A percentile compares a stretch with the other conserved stretches of the same genome.
phyloP scores from a whole-genome alignment of 2,888 invertebrate genomes.

The Elmis aenea region DNA sequence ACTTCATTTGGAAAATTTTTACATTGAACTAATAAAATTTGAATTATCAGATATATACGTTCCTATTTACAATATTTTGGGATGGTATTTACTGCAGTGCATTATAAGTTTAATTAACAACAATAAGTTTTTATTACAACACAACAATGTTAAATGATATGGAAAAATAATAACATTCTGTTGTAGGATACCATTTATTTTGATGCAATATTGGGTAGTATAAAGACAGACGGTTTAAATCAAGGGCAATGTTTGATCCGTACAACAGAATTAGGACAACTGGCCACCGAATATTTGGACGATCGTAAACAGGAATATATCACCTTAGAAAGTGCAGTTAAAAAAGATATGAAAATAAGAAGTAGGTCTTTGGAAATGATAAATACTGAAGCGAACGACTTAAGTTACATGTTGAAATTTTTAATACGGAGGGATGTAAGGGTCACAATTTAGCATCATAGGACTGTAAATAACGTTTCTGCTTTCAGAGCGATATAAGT shows the following conservation, averaged over 20 bases:
- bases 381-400: neutral
- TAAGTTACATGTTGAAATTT: constrained; percentile 38
- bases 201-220: constrained; percentile 55
- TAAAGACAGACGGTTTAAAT: constrained; percentile 54
- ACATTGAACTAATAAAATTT: too few relatives aligned
- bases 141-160: too few relatives aligned
- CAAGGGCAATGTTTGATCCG: constrained; percentile 60
- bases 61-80: too few relatives aligned
- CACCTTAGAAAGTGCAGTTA: constrained; percentile 54
- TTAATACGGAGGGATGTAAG: constrained; percentile 46
- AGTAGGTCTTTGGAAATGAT: constrained; percentile 42
- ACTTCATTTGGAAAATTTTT: too few relatives aligned
- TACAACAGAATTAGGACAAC: constrained; percentile 61
- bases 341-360: constrained; percentile 58
- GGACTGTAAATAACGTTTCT: constrained; percentile 8
- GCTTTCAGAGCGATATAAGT: constrained; percentile 36
- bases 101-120: too few relatives aligned
- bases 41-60: too few relatives aligned
- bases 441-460: too few relatives aligned
- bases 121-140: too few relatives aligned
- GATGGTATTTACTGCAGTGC: too few relatives aligned
- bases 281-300: constrained; percentile 62
- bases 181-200: constrained; percentile 59
- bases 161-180: too few relatives aligned
- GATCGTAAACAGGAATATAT: constrained; percentile 58